These are phyloP conservation scores for Sula dactylatra DNA, from an alignment of 2,113 vertebrate species.

Conservation along the genomic window DNA sequence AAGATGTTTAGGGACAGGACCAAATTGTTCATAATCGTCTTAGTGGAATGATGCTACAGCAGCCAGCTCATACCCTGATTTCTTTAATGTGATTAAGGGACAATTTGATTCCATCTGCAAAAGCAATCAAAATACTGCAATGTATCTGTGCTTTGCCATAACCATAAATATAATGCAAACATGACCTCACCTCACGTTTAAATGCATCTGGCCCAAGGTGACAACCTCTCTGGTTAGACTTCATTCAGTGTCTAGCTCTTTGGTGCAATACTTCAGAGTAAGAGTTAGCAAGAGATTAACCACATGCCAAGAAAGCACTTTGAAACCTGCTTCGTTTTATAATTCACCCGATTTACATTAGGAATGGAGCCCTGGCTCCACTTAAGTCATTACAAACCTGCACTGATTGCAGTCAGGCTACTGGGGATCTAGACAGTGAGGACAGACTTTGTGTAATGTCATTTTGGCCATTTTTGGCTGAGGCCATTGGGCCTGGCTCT, in stretches of 20 bases:
- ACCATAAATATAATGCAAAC: background rate
- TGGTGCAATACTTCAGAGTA: background rate
- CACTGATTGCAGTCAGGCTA: background rate
- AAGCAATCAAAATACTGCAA: background rate
- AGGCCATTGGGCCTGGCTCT: background rate
- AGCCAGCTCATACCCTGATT: background rate
- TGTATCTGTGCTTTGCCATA: background rate
- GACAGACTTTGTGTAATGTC: fast-evolving
- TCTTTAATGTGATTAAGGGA: background rate
- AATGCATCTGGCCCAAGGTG: background rate
- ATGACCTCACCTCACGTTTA: background rate
- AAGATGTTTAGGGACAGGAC: background rate
- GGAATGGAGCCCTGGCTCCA: background rate
- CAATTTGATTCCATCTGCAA: background rate
- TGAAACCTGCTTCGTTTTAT: background rate
- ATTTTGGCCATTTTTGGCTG: background rate
- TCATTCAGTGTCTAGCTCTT: background rate
- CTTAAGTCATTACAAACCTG: background rate
- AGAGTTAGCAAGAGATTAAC: background rate
- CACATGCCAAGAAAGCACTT: background rate
- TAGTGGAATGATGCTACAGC: background rate
- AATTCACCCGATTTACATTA: background rate
- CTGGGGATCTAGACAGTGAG: background rate
- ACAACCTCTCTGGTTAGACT: background rate
- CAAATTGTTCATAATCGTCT: background rate